These are phyloP conservation scores for Carduelis carduelis DNA, from an alignment of 2,797 vertebrate genomes.

Conservation along the genomic window DNA sequence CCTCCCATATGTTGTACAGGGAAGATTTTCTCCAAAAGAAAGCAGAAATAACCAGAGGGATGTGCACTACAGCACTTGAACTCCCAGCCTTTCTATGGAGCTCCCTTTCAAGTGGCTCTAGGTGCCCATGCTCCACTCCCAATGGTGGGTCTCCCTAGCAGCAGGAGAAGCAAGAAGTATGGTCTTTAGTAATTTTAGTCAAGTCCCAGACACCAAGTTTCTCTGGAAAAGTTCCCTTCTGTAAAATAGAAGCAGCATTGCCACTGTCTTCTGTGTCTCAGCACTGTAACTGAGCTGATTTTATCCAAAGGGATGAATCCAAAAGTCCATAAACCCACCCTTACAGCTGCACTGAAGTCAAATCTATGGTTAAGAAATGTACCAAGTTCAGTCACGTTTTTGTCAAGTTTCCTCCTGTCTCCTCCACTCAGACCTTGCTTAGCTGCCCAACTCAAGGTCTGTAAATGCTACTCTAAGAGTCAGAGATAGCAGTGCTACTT, in stretches of 20 bases:
- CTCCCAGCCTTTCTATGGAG: not conserved
- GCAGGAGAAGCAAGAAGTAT: not conserved
- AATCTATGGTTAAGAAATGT: not conserved
- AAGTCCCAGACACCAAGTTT: not conserved
- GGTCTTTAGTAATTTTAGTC: not conserved
- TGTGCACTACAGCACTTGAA: rapidly evolving
- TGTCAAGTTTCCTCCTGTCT: not conserved
- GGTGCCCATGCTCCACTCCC: not conserved
- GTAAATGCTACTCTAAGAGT: not conserved
- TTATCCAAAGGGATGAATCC: not conserved
- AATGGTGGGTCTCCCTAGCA: not conserved
- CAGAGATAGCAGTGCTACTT: not conserved
- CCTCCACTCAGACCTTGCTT: not conserved
- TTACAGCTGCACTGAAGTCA: not conserved
- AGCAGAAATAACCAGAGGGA: not conserved
- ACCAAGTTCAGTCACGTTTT: not conserved
- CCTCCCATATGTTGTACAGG: not conserved
- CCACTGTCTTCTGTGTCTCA: not conserved
- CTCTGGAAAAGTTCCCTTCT: not conserved
- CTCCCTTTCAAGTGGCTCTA: not conserved
- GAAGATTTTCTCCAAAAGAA: not conserved
- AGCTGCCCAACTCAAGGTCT: not conserved
- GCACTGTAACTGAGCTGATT: not conserved
- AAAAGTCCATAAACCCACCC: not conserved
- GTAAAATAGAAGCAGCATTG: not conserved